Evolutionary conservation across 1,140 invertebrate genomes (phyloP), one percentile per base, ranked within the genome.

Genomic region (Himalopsyche phryganea): DNA sequence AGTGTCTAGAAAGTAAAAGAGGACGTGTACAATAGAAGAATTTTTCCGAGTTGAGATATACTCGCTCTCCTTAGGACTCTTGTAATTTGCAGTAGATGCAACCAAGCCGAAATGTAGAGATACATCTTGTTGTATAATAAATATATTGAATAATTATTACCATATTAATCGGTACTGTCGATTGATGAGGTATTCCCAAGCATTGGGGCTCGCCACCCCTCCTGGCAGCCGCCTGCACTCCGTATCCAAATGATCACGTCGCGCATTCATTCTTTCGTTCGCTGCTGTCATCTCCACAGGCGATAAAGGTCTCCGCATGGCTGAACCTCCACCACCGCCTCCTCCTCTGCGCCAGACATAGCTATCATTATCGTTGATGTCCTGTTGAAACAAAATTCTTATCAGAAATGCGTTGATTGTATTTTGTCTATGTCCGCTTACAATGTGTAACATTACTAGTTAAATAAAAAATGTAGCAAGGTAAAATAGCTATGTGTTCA

Each of bases 141-240:
- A n/a, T n/a, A n/a, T n/a, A n/a, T n/a, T n/a, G n/a, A n/a, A n/a
- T n/a, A n/a, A n/a, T n/a, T n/a, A n/a, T 75, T 59, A 77, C 83
- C 90, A 92, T 66, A 91, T 86, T 44, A 91, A 77, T 66, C 87
- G 88, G 69, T 90, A 84, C 66, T 89, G 84, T 64, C 81, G 80
- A 71, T 89, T 89, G 62, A 91, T 85, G 62, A 91, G 80, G 68
- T 90, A 92, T 68, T 92, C 89, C 90, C 89, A 91, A 2, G 90
- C 84, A 63, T 91, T 89, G 5, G 86, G 85, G 60, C 77, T 79
- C 63, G 86, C 85, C 59, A 86, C 77, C 1, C 61, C 61, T 7
- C 42, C 42, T 1, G 61, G 61, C 17, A 64, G 42, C 13, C 48
- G 49, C 7, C 38, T 44, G 32, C 61, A 64, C 5, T 75, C 71